A percentile compares a stretch with the other conserved stretches of the same genome.
Evolutionary conservation across 2,113 vertebrate species (phyloP).

Genomic region (Coryphaenoides rupestris): DNA sequence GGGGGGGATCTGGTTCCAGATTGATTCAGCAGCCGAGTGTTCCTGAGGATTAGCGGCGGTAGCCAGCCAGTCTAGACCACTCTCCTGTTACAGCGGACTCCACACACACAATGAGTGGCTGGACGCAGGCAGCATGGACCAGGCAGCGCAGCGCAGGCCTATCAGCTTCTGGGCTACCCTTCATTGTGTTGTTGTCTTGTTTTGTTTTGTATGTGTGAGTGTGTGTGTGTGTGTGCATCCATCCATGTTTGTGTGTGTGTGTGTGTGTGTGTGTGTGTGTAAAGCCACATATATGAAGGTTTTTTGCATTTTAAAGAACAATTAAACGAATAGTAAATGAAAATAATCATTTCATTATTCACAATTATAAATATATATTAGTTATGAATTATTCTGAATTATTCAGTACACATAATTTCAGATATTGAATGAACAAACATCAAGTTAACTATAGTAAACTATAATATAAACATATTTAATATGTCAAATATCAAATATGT

Average conservation of each 20-base stretch:
- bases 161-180: constrained; percentile 30
- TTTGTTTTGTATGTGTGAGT: neutral
- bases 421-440: no score
- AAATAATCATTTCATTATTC: no score
- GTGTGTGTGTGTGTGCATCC: neutral
- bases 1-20: constrained; percentile 84
- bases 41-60: constrained; percentile 89
- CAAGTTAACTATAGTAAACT: no score
- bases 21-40: constrained; percentile 86
- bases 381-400: no score
- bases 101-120: constrained; percentile 78
- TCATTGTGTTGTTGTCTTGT: neutral
- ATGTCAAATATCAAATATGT: no score
- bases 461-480: no score
- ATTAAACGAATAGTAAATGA: no score
- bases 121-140: constrained; percentile 18
- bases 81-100: constrained; percentile 86
- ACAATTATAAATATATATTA: no score
- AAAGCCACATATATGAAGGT: no score
- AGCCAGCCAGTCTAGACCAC: constrained; percentile 95
- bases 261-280: neutral
- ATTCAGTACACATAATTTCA: no score
- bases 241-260: neutral
- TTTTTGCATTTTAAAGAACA: no score
- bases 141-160: constrained; percentile 48